A percentile compares a stretch with the other conserved stretches of the same genome.
Conservation (phyloP, 2,113 vertebrate species). For the Leuciscus idus region DNA sequence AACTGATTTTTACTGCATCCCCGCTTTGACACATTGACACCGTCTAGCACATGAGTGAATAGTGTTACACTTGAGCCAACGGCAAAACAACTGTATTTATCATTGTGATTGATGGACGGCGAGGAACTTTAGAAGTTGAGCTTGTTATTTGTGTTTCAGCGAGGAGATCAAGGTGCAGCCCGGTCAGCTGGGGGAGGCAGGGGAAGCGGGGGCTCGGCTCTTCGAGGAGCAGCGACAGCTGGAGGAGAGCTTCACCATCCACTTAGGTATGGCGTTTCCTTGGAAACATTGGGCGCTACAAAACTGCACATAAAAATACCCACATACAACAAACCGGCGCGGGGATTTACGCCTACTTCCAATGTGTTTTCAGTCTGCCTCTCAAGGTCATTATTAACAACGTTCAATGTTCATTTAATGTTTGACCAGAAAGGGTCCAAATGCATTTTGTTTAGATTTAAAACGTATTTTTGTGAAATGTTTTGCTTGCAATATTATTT, state of each 20-base stretch:
- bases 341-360: neutral
- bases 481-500: neutral
- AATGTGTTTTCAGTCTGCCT: conserved; percentile 31
- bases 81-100: neutral
- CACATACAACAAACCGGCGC: neutral
- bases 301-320: conserved; percentile 34
- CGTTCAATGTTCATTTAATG: neutral
- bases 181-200: conserved; percentile 83
- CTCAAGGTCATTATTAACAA: neutral
- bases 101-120: neutral
- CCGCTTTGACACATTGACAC: conserved; percentile 1
- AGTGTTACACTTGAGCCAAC: neutral
- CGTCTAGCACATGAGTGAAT: neutral
- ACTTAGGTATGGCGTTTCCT: conserved; percentile 81
- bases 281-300: conserved; percentile 24
- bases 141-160: conserved; percentile 25
- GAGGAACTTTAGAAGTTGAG: conserved; percentile 4
- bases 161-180: conserved; percentile 92
- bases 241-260: conserved; percentile 99
- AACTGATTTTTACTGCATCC: neutral
- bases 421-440: neutral
- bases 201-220: conserved; percentile 82
- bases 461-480: neutral
- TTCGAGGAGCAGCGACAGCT: conserved; percentile 93
- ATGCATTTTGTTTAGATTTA: neutral